Percentiles rank a stretch among this genome's conserved stretches.
Evolutionary conservation across 2,888 invertebrate species (phyloP).

Genomic region (Catotricha subobsoleta): DNA sequence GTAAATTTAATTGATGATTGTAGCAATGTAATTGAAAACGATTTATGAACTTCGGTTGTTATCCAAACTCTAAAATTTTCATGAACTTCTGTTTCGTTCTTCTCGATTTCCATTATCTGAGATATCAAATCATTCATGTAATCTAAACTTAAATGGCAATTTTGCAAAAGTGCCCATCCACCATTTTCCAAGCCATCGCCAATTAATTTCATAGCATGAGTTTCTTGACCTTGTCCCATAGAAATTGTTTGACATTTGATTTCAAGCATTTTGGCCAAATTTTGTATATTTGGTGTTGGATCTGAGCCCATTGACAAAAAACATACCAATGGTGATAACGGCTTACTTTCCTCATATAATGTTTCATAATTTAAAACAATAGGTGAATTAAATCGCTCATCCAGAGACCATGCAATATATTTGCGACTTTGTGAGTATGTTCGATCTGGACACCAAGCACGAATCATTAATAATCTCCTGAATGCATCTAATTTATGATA

Average conservation of each 20-base stretch:
- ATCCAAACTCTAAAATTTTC: constrained; percentile 81
- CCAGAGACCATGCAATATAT: constrained; percentile 40
- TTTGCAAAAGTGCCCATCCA: constrained; percentile 88
- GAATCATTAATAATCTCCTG: constrained; percentile 65
- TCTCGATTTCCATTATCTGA: constrained; percentile 76
- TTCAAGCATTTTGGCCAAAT: constrained; percentile 72
- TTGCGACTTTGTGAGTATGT: constrained; percentile 83
- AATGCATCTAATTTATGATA: constrained; percentile 81
- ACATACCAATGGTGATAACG: constrained; percentile 75
- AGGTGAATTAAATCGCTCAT: not conserved
- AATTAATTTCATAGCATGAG: constrained; percentile 66
- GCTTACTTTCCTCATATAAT: constrained; percentile 53
- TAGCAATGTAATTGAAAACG: constrained; percentile 74
- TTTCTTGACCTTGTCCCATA: constrained; percentile 95
- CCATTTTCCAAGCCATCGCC: constrained; percentile 61
- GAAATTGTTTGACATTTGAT: constrained; percentile 85
- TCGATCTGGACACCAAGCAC: constrained; percentile 91
- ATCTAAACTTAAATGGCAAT: constrained; percentile 86
- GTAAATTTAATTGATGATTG: constrained; percentile 96
- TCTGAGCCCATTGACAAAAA: constrained; percentile 90
- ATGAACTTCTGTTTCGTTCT: constrained; percentile 72
- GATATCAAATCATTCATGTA: no score
- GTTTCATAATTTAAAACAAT: not conserved
- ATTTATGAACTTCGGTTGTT: constrained; percentile 83
- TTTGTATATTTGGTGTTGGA: constrained; percentile 84